Percentiles rank a stretch among this genome's conserved stretches.
Evolutionary conservation across 2,797 vertebrate genomes (phyloP).

Genomic region (Microchirus variegatus): DNA sequence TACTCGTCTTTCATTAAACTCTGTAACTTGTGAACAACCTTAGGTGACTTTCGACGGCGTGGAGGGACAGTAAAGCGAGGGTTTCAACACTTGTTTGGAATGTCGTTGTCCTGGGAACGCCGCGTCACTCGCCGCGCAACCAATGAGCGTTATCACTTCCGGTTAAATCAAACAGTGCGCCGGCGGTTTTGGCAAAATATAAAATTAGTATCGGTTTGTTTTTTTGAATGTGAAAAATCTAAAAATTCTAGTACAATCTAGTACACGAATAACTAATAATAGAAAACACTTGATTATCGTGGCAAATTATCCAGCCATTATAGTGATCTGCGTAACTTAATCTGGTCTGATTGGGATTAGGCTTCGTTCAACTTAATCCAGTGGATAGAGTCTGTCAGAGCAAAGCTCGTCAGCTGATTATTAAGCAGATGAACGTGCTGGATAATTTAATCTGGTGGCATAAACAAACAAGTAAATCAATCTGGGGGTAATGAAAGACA

Average conservation of each 20-base stretch:
- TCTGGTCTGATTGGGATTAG: constrained; percentile 69
- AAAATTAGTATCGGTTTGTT: too few species aligned
- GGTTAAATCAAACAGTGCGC: constrained; percentile 9
- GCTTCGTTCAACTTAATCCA: constrained; percentile 62
- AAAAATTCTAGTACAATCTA: too few species aligned
- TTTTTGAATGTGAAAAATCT: too few species aligned
- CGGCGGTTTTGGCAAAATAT: too few species aligned
- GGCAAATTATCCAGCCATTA: constrained; percentile 70
- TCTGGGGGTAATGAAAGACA: too few species aligned
- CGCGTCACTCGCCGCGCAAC: constrained; percentile 27
- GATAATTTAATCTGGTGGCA: background rate
- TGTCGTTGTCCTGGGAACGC: constrained; percentile 66
- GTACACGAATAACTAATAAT: too few species aligned
- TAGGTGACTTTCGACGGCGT: background rate
- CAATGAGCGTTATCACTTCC: background rate
- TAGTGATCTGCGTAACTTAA: constrained; percentile 68
- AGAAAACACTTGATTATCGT: too few species aligned
- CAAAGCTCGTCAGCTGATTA: constrained; percentile 24
- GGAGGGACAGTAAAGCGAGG: background rate
- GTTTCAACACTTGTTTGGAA: constrained; percentile 24
- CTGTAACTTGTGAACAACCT: background rate
- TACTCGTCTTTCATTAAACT: background rate
- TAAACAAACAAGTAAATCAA: too few species aligned
- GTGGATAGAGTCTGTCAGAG: constrained; percentile 45
- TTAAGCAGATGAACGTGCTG: constrained; percentile 7